Base-by-base conservation (phyloP, 2,113 vertebrate genomes). In the Pachypanchax playfairii region DNA sequence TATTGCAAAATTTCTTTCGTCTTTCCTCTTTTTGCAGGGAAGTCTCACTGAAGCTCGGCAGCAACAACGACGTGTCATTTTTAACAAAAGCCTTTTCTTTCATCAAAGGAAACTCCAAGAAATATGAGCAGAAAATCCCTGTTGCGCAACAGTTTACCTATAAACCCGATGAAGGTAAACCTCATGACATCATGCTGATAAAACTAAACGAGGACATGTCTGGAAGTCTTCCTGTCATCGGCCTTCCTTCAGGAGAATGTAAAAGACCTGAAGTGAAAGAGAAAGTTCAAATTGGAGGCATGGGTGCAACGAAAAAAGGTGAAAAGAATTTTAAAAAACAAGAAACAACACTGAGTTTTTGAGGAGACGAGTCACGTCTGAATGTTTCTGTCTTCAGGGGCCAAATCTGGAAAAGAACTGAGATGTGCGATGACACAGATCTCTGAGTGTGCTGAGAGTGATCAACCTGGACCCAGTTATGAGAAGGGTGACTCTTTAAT, bases 141-240 rank as follows among this genome's bases (percentile, higher is more conserved):
- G 1, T 4, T 2, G 4, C 17, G 0, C 42, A 64, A 3, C 72
- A 80, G 38, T 71, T 70, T 43, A 4, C 52, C 43, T 67, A 41
- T 35, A 67, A 59, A 63, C 52, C 36, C 0, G 52, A 33, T 3
- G 56, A 66, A 0, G 56, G 8, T 1, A n/a, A 29, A 0, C 0
- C 0, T 11, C 72, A 80, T 25, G 77, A 75, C 52, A 67, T 75
- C 33, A 42, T 71, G 53, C 77, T 80, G 10, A 67, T 80, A 38
- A 71, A 46, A 46, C 62, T 80, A 29, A 63, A 14, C 1, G 12
- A 35, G 42, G 67, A 54, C 12, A 20, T 39, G 35, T 24, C 63
- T n/a, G 11, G 17, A 15, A 41, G 57, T 4, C 7, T 39, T 24
- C 52, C 72, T 10, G 22, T 21, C 38, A 67, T 80, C 47, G 0